phyloP scores from a whole-genome alignment of 2,113 vertebrate genomes.

The Sphaerodactylus townsendi region DNA sequence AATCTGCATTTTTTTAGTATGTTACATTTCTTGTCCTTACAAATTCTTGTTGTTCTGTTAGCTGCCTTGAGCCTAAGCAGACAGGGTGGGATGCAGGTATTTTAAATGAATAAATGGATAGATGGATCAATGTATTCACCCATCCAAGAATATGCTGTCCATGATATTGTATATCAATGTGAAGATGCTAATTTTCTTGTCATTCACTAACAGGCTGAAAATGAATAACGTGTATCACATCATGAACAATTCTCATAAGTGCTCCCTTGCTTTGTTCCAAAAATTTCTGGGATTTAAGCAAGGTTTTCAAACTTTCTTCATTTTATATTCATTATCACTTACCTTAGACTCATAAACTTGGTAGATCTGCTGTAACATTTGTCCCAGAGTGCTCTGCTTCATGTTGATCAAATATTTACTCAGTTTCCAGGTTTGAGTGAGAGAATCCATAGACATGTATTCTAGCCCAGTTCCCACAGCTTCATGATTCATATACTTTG shows the following conservation, averaged over 20 bases:
- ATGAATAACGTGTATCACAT: neutral
- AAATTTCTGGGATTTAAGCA: neutral
- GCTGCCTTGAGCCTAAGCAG: no score
- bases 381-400: constrained; percentile 78
- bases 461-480: constrained; percentile 78
- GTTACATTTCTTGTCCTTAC: no score
- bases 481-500: constrained; percentile 70
- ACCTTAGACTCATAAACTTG: constrained; percentile 73
- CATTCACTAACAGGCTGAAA: neutral
- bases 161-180: no score
- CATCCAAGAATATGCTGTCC: no score
- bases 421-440: constrained; percentile 75
- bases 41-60: no score
- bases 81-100: no score
- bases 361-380: constrained; percentile 85
- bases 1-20: no score
- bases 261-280: no score
- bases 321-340: constrained; percentile 40
- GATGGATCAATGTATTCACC: no score
- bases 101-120: no score
- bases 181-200: neutral
- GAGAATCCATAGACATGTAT: constrained; percentile 89
- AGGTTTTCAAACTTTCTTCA: neutral
- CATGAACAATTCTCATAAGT: neutral
- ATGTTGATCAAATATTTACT: constrained; percentile 80